Base-by-base conservation (phyloP, 2,113 vertebrate genomes). In the Ochotona princeps region DNA sequence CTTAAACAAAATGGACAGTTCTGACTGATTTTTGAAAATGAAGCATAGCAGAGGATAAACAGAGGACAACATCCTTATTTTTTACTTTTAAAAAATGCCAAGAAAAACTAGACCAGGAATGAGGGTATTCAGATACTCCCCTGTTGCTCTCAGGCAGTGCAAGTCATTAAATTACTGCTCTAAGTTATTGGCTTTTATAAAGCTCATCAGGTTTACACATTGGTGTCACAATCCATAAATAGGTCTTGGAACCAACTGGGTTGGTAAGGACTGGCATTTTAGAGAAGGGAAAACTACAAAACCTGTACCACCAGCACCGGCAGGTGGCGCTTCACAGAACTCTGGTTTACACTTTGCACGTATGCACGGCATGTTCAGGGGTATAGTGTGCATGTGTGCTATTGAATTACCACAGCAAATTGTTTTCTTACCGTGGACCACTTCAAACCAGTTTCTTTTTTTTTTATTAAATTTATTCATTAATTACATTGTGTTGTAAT, bases 151-250 rank as follows among this genome's bases (percentile, higher is more conserved):
- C 8, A 63, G 72, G n/a, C 30, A 94, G 72, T 32, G 44, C 12
- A 81, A 87, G 67, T 73, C 30, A 88, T 67, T 92, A 73, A 35
- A 76, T 63, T 75, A 89, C 78, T 93, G 8, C 80, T 32, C 87
- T 54, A 85, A 49, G 38, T 81, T 89, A 92, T 74, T 63, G 65
- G 23, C 90, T 90, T 94, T 61, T 86, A 83, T 76, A 80, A 66
- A 28, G 2, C 38, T 44, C 38, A 60, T 15, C 26, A 78, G 8
- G 80, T 82, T 79, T 75, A 78, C 51, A 81, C 76, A 87, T 35
- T 76, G 8, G 90, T 57, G 14, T 67, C 32, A 72, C 30, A 26
- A 73, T 7, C 26, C 12, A 90, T 44, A 80, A 92, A 70, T 1
- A 81, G 38, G 38, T 30, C 67, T 1, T 84, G 57, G 81, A 81